A percentile compares a stretch with the other conserved stretches of the same genome.
phyloP scores from a whole-genome alignment of 2,888 invertebrate species.

The Enchytraeus crypticus region DNA sequence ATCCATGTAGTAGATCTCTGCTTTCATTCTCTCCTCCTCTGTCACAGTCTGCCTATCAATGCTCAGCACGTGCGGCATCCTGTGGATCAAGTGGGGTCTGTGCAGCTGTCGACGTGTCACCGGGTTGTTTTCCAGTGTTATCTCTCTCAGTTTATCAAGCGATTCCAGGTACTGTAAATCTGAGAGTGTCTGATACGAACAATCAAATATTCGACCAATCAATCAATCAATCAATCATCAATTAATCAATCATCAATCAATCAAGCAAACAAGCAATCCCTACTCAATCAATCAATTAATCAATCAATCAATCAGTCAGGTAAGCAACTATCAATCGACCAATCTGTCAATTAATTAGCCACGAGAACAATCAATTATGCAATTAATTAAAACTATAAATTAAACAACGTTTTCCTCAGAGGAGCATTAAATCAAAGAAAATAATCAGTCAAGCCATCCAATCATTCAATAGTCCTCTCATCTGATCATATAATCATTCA shows the following conservation, averaged over 20 bases:
- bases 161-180: conserved; percentile 45
- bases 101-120: conserved; percentile 45
- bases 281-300: not conserved
- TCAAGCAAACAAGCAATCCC: not conserved
- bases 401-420: no score
- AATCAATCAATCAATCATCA: no score
- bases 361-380: not conserved
- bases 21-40: conserved; percentile 46
- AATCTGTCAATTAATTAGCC: not conserved
- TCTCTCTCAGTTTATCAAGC: conserved; percentile 39
- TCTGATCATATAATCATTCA: no score
- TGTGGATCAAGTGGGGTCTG: conserved; percentile 41
- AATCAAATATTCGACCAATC: not conserved
- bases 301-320: not conserved
- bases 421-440: no score
- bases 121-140: conserved; percentile 47
- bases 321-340: not conserved
- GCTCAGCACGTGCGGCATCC: conserved; percentile 40
- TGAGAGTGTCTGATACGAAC: conserved; percentile 34
- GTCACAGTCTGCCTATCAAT: conserved; percentile 46
- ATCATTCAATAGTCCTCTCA: no score
- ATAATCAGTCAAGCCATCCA: no score
- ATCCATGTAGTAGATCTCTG: conserved; percentile 46
- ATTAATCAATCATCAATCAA: no score
- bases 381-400: no score